These are phyloP conservation scores for Syngnathus acus DNA, from an alignment of 2,797 vertebrate species.

Conservation along the genomic window DNA sequence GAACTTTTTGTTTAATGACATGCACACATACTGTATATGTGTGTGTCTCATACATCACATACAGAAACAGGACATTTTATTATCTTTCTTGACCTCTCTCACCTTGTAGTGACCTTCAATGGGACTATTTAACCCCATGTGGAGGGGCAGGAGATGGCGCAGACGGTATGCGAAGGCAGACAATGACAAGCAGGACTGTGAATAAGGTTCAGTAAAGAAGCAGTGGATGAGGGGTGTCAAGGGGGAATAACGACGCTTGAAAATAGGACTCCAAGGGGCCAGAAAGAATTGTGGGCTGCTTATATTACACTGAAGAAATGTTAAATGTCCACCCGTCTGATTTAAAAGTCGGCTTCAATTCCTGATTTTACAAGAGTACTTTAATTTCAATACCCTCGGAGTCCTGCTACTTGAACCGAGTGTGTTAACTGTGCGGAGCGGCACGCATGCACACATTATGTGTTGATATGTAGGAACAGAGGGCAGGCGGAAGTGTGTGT, in stretches of 20 bases:
- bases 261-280: conserved; percentile 34
- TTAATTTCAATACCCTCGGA: conserved; percentile 47
- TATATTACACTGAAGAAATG: conserved; percentile 52
- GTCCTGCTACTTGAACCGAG: conserved; percentile 43
- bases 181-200: background rate
- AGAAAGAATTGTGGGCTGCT: conserved; percentile 39
- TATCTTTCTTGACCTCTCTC: conserved; percentile 15
- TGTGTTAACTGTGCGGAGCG: conserved; percentile 43
- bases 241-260: conserved; percentile 23
- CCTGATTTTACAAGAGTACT: conserved; percentile 51
- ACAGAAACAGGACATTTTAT: conserved; percentile 17
- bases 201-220: background rate
- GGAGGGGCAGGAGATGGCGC: conserved; percentile 17
- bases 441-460: conserved; percentile 36
- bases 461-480: conserved; percentile 41
- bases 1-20: conserved; percentile 12
- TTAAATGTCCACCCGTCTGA: conserved; percentile 35
- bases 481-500: conserved; percentile 30
- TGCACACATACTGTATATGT: conserved; percentile 1
- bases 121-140: conserved; percentile 37
- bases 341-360: conserved; percentile 45
- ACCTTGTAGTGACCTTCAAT: conserved; percentile 34
- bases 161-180: conserved; percentile 22
- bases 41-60: conserved; percentile 3
- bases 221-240: conserved; percentile 24